Base-by-base conservation (phyloP, 2,888 invertebrate species). In the Tetranychus piercei region DNA sequence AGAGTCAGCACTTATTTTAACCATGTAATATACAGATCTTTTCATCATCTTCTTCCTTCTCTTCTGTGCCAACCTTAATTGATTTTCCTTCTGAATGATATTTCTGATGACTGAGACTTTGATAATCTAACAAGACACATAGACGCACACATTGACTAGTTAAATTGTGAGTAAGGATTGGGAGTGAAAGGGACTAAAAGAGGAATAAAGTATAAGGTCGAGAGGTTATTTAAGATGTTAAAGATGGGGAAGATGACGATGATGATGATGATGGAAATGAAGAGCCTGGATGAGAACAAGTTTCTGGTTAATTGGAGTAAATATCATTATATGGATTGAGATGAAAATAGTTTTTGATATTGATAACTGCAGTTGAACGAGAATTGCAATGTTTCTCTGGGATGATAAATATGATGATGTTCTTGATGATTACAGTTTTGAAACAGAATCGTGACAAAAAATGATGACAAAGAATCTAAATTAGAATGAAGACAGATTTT, bases 91-190 rank as follows among this genome's bases (percentile, higher is more conserved):
- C 18, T 6, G 6, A 69, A 69, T 69, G 34, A 22, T 69, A 69
- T 69, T 20, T 20, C 20, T 69, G 69, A 69, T 69, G 34, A 69
- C n/a, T 22, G 67, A 67, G 67, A 22, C n/a, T n/a, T n/a, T 22
- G 67, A 67, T 22, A 22, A n/a, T 71, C 34, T n/a, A 71, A 45
- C 43, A 72, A 43, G 45, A 20, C 69, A 45, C 43, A 44, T 34
- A 18, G 43, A 34, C 34, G 5, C 34, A 34, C 34, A 34, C 34
- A 34, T 34, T 34, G 34, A 34, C 34, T 34, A 34, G 34, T 34
- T 34, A 34, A 34, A 34, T 34, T 34, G 34, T 34, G 34, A 34
- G 34, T 5, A 34, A 34, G 15, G 72, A 72, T 18, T 9, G 72
- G 20, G 44, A 34, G 43, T 7, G 43, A 44, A 43, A 34, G 43